These are phyloP conservation scores for Cichladusa arquata DNA, from an alignment of 2,113 vertebrate species.

Conservation along the genomic window DNA sequence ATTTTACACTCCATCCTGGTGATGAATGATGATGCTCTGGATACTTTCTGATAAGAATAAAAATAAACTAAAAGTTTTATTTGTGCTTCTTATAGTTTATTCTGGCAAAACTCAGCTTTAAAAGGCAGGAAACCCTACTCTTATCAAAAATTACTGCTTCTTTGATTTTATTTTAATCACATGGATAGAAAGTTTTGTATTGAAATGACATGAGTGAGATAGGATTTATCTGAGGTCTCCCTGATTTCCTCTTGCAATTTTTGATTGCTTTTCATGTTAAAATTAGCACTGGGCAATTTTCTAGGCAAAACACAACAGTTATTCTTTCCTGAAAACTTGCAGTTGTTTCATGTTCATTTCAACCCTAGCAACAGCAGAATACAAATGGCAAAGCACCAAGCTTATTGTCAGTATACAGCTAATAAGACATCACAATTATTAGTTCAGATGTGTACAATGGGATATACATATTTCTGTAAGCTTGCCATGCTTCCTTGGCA, in stretches of 20 bases:
- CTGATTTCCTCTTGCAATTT: not conserved
- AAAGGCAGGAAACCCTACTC: not conserved
- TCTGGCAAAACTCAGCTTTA: not conserved
- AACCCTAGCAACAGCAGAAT: not conserved
- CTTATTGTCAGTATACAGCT: not conserved
- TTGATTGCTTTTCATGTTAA: not conserved
- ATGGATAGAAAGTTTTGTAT: not conserved
- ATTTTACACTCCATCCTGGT: not conserved
- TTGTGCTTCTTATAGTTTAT: not conserved
- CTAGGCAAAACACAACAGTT: not conserved
- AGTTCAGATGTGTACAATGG: not conserved
- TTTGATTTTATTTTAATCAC: not conserved
- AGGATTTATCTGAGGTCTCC: not conserved
- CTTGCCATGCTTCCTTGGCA: not conserved
- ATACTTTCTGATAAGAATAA: constrained; percentile 8
- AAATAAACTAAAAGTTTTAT: not conserved
- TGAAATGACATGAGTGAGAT: not conserved
- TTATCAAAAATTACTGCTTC: not conserved
- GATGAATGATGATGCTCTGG: not conserved
- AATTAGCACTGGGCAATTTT: not conserved
- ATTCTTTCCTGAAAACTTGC: not conserved
- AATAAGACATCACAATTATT: not conserved
- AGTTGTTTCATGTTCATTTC: not conserved
- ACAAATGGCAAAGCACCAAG: not conserved
- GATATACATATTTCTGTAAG: not conserved